Evolutionary conservation across 2,888 invertebrate genomes (phyloP).

Genomic region (Parasteatoda lunata): DNA sequence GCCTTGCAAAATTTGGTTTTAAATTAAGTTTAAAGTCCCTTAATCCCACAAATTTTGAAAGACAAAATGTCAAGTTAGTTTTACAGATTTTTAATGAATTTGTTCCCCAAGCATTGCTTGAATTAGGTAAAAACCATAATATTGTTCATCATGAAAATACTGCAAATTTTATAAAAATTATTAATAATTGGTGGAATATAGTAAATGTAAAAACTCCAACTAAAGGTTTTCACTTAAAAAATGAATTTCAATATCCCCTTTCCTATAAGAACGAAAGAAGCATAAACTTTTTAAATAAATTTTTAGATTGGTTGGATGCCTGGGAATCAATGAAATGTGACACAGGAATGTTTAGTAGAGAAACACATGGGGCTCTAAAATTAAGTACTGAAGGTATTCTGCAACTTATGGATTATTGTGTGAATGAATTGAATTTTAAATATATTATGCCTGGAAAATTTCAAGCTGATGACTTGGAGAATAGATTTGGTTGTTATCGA

Average conservation of each 20-base stretch:
- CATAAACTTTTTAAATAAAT: conserved; percentile 11
- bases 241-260: conserved; percentile 3
- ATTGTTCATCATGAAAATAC: not conserved
- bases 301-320: conserved; percentile 7
- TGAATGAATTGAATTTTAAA: not conserved
- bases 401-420: conserved; percentile 15
- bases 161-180: not conserved
- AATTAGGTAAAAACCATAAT: not conserved
- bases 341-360: conserved; percentile 4
- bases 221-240: not conserved
- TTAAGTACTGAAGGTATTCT: conserved; percentile 6
- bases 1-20: not conserved
- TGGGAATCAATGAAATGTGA: conserved; percentile 10
- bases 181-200: conserved; percentile 4
- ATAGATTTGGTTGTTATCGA: conserved; percentile 19
- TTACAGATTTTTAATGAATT: not conserved
- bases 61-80: not conserved
- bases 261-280: not conserved
- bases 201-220: conserved; percentile 15
- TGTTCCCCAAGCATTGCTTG: not conserved
- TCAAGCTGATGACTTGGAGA: conserved; percentile 29
- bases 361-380: conserved; percentile 26
- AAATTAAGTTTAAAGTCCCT: not conserved
- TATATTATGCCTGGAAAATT: conserved; percentile 42
- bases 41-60: not conserved